A percentile compares a stretch with the other conserved stretches of the same genome.
phyloP scores from a whole-genome alignment of 2,797 vertebrate genomes.

The Echiichthys vipera region DNA sequence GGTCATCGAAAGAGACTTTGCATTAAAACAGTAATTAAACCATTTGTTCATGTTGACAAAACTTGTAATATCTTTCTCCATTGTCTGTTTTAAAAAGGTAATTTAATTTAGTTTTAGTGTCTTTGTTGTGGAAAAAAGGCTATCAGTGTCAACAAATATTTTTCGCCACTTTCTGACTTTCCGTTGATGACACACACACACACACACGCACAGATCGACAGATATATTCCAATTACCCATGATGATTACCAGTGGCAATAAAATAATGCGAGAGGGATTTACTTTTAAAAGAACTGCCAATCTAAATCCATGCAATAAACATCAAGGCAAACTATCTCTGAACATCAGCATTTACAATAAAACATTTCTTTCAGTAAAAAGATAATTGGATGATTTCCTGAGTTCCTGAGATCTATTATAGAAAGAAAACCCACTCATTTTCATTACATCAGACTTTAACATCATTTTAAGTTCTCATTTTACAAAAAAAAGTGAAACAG shows the following conservation, averaged over 20 bases:
- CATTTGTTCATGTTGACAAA: too few species aligned
- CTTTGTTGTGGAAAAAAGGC: neutral
- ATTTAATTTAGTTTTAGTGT: neutral
- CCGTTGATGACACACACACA: neutral
- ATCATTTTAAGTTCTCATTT: slow-evolving; percentile 82
- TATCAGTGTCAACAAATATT: neutral
- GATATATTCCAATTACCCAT: slow-evolving; percentile 22
- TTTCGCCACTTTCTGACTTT: neutral
- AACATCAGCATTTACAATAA: slow-evolving; percentile 54
- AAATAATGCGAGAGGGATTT: slow-evolving; percentile 36
- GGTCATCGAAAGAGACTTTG: neutral
- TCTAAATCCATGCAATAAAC: slow-evolving; percentile 51
- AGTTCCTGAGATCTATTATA: slow-evolving; percentile 61
- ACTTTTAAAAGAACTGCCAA: slow-evolving; percentile 31
- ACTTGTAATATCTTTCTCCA: too few species aligned
- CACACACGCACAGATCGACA: neutral
- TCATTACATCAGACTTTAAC: slow-evolving; percentile 78
- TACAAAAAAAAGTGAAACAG: slow-evolving; percentile 58
- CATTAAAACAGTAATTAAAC: neutral
- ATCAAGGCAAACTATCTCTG: slow-evolving; percentile 43
- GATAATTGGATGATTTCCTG: slow-evolving; percentile 69
- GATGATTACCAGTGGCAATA: slow-evolving; percentile 31
- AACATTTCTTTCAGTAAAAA: slow-evolving; percentile 45
- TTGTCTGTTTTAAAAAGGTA: neutral
- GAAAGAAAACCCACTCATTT: slow-evolving; percentile 69